These are phyloP conservation scores for Galemys pyrenaicus DNA, from an alignment of 2,113 vertebrate species.

Conservation along the genomic window DNA sequence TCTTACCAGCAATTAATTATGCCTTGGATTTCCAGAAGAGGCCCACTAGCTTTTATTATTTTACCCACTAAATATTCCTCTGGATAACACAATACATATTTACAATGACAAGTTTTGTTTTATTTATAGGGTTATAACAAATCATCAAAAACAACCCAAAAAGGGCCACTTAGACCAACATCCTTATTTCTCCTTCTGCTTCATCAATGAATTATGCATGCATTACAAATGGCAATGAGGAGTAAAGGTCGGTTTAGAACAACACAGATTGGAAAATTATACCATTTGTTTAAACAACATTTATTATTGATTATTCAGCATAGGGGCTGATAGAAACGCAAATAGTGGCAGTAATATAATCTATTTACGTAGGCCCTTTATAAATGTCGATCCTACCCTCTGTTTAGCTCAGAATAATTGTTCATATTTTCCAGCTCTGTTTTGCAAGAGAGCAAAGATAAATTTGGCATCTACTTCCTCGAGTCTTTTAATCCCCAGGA, in stretches of 20 bases:
- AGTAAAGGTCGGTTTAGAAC: slow-evolving; percentile 72
- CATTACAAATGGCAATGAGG: slow-evolving; percentile 64
- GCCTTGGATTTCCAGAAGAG: slow-evolving; percentile 39
- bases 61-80: slow-evolving; percentile 81
- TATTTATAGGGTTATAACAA: slow-evolving; percentile 80
- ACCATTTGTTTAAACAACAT: slow-evolving; percentile 76
- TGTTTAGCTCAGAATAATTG: slow-evolving; percentile 40
- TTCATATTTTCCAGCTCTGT: not conserved
- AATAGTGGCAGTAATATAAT: slow-evolving; percentile 65
- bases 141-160: slow-evolving; percentile 73
- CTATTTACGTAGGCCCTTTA: slow-evolving; percentile 50
- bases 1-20: slow-evolving; percentile 65
- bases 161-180: slow-evolving; percentile 68
- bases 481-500: not conserved
- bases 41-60: slow-evolving; percentile 52
- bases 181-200: slow-evolving; percentile 67
- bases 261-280: slow-evolving; percentile 72
- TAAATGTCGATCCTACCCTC: slow-evolving; percentile 42
- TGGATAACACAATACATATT: slow-evolving; percentile 74
- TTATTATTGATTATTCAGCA: slow-evolving; percentile 78
- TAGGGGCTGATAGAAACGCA: slow-evolving; percentile 63
- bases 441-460: slow-evolving; percentile 9
- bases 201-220: slow-evolving; percentile 76
- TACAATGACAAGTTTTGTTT: slow-evolving; percentile 75
- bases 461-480: not conserved